Conservation (phyloP, 2,797 vertebrate genomes). For the Pitangus sulphuratus region DNA sequence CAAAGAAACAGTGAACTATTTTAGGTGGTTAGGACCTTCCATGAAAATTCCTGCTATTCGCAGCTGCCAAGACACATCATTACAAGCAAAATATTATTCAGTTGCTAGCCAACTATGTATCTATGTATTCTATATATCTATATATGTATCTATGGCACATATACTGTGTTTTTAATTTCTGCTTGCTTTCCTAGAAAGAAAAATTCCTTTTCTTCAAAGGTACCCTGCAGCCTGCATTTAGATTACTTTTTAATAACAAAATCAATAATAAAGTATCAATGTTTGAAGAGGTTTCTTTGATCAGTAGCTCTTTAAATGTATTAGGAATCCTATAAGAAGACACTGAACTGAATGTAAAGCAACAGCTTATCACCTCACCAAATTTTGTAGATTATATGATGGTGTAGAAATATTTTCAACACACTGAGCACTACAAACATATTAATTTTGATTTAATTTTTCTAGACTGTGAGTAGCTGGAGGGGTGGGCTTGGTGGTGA, state of each 20-base stretch:
- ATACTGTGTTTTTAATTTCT: neutral
- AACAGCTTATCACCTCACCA: neutral
- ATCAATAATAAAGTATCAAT: constrained; percentile 33
- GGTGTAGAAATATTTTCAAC: neutral
- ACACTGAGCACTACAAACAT: neutral
- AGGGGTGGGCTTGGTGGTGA: neutral
- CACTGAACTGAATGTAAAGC: neutral
- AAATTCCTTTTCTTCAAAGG: constrained; percentile 31
- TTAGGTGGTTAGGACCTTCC: neutral
- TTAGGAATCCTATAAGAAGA: neutral
- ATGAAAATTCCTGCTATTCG: constrained; percentile 56
- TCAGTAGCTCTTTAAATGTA: constrained; percentile 5
- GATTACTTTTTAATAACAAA: constrained; percentile 64
- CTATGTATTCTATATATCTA: neutral
- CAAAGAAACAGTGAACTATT: constrained; percentile 20
- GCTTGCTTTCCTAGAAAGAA: neutral
- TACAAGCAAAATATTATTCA: constrained; percentile 39
- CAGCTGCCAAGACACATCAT: constrained; percentile 37
- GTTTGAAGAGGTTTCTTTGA: constrained; percentile 29
- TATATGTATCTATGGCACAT: constrained; percentile 17
- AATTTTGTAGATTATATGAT: neutral
- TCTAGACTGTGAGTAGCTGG: neutral
- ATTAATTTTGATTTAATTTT: neutral
- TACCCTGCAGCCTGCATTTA: constrained; percentile 38
- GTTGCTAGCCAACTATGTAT: constrained; percentile 8